Evolutionary conservation across 2,113 vertebrate genomes (phyloP).

Genomic region (Telmatochromis sp.): DNA sequence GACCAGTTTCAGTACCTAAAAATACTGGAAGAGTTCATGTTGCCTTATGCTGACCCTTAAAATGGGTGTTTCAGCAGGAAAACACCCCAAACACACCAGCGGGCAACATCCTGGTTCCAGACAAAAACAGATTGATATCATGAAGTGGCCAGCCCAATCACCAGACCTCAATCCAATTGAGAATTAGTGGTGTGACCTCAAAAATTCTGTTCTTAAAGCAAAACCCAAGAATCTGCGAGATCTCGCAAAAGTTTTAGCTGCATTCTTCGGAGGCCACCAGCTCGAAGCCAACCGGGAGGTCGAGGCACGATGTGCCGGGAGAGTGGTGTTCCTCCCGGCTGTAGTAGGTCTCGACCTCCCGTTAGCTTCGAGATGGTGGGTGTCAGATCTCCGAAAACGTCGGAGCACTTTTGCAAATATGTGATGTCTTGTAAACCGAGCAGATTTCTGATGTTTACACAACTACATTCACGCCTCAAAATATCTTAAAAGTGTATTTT

Average conservation of each 20-base stretch:
- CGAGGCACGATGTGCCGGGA: too few species aligned
- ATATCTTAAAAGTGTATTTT: background rate
- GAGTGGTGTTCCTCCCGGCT: too few species aligned
- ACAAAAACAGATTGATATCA: background rate
- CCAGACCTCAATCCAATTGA: fast-evolving
- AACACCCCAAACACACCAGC: background rate
- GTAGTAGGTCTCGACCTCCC: too few species aligned
- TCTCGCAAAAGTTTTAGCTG: too few species aligned
- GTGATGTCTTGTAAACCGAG: background rate
- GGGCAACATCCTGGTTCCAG: background rate
- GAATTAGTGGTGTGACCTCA: background rate
- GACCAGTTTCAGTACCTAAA: background rate
- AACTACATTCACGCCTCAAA: background rate
- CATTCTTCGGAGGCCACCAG: too few species aligned
- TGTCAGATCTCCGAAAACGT: too few species aligned
- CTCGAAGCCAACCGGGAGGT: too few species aligned
- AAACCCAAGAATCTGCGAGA: background rate
- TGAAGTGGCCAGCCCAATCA: background rate
- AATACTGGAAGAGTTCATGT: background rate
- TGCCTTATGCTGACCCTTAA: background rate
- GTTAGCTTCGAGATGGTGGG: too few species aligned
- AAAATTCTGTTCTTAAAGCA: background rate
- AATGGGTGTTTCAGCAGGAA: background rate
- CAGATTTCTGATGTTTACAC: background rate
- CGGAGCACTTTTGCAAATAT: too few species aligned